Base-by-base conservation (phyloP, 2,888 invertebrate genomes). In the Noctua janthe region DNA sequence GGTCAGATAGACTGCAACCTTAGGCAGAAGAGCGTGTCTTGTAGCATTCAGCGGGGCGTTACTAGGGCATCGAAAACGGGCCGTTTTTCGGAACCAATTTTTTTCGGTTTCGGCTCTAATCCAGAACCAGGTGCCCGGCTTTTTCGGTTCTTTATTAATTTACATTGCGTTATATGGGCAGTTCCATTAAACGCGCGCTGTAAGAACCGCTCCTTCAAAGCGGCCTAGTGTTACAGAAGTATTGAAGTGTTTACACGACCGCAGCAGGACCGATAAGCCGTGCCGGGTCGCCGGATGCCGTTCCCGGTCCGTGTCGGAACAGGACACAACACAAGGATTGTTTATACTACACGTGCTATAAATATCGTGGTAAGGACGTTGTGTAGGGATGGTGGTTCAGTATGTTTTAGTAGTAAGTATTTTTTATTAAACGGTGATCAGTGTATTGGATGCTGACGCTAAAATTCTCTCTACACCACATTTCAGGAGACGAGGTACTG, bases 271-370 rank as follows among this genome's bases (percentile, higher is more conserved):
- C 64, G 85, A 87, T 86, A 87, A 87, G 81, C 83, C 71, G 67
- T 62, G 67, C 85, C 85, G 87, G 85, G 87, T 66, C 69, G 87
- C 81, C 67, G 43, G 66, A 66, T 20, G 51, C 80, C 86, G 73
- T 83, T 79, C 54, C 82, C 82, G 76, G 76, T 59, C 54, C 78
- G 75, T 73, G 73, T 17, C 84, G 62, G 43, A 43, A 10, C 85
- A 70, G 83, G 73, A 78, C 75, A 67, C 66, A 51, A 66, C 81
- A 78, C 71, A 79, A 78, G 64, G 76, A 81, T 77, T 88, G 82
- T 87, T 86, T 89, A 83, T 72, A 78, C 67, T 84, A 76, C 51
- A 77, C 54, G 67, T 49, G 77, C 71, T 87, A 83, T 89, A 89
- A 88, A 88, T 84, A 89, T 86, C 74, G 78, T 76, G 47, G 73